A percentile compares a stretch with the other conserved stretches of the same genome.
These are phyloP conservation scores for Flexamia atlantica DNA, from an alignment of 2,888 invertebrate species.

Conservation along the genomic window DNA sequence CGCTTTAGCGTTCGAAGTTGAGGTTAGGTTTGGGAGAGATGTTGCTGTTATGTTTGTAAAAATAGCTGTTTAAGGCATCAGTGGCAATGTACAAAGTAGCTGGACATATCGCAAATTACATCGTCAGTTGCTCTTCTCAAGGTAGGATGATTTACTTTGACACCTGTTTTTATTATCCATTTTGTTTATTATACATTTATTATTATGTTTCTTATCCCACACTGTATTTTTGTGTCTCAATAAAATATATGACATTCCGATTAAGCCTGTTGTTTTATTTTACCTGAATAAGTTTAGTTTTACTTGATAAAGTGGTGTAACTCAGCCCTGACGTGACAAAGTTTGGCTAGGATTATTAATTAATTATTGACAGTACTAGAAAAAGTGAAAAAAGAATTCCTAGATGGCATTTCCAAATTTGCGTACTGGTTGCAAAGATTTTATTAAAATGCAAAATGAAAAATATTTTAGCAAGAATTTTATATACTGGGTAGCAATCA, in stretches of 20 bases:
- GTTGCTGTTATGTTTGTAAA: conserved; percentile 42
- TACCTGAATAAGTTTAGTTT: too few relatives aligned
- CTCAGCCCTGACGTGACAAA: too few relatives aligned
- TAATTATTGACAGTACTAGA: too few relatives aligned
- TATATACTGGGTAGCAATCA: too few relatives aligned
- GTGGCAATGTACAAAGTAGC: conserved; percentile 37
- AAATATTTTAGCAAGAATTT: too few relatives aligned
- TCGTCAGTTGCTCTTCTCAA: conserved; percentile 9
- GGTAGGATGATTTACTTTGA: neutral
- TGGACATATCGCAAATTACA: conserved; percentile 47
- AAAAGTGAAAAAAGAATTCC: too few relatives aligned
- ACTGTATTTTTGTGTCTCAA: conserved; percentile 59
- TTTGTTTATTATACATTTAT: conserved; percentile 37
- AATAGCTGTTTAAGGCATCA: neutral
- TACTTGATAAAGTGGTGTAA: too few relatives aligned
- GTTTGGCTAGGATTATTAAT: too few relatives aligned
- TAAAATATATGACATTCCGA: conserved; percentile 61
- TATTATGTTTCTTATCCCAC: conserved; percentile 54
- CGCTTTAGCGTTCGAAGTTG: conserved; percentile 5
- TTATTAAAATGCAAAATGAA: too few relatives aligned
- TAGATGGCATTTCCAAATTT: too few relatives aligned
- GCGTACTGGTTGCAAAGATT: too few relatives aligned
- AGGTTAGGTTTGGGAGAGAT: neutral
- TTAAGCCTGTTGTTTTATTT: neutral
- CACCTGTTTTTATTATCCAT: conserved; percentile 39